phyloP scores from a whole-genome alignment of 2,888 invertebrate genomes.

The Aspidiotus rigidus region DNA sequence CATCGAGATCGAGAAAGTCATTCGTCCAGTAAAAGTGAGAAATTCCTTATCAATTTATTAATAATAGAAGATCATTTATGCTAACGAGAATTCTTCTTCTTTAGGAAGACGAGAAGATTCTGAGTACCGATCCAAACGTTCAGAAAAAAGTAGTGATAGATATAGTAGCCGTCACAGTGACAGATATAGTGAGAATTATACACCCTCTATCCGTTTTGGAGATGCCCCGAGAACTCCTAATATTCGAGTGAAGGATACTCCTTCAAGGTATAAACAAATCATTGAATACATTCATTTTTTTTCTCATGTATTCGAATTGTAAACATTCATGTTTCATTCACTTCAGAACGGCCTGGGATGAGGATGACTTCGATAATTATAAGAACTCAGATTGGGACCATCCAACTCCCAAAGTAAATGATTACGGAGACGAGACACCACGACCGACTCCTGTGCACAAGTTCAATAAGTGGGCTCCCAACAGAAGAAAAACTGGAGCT shows the following conservation, averaged over 20 bases:
- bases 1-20: slow-evolving; percentile 42
- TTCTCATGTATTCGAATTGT: not conserved
- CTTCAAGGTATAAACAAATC: slow-evolving; percentile 47
- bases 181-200: slow-evolving; percentile 30
- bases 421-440: slow-evolving; percentile 55
- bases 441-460: slow-evolving; percentile 81
- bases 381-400: slow-evolving; percentile 84
- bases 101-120: slow-evolving; percentile 27
- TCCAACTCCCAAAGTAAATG: slow-evolving; percentile 59
- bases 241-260: slow-evolving; percentile 53
- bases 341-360: slow-evolving; percentile 64
- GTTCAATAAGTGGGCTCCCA: slow-evolving; percentile 67
- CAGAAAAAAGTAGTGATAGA: not conserved
- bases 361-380: slow-evolving; percentile 54
- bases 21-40: slow-evolving; percentile 36
- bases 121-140: slow-evolving; percentile 36
- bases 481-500: slow-evolving; percentile 56
- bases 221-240: slow-evolving; percentile 83
- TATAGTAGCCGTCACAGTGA: slow-evolving; percentile 20
- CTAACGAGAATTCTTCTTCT: not conserved
- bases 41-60: not conserved
- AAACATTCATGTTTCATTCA: not conserved
- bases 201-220: slow-evolving; percentile 50
- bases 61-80: not conserved
- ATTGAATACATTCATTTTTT: slow-evolving; percentile 25